Evolutionary conservation across 2,888 invertebrate species (phyloP).

Genomic region (Alsophila aescularia): DNA sequence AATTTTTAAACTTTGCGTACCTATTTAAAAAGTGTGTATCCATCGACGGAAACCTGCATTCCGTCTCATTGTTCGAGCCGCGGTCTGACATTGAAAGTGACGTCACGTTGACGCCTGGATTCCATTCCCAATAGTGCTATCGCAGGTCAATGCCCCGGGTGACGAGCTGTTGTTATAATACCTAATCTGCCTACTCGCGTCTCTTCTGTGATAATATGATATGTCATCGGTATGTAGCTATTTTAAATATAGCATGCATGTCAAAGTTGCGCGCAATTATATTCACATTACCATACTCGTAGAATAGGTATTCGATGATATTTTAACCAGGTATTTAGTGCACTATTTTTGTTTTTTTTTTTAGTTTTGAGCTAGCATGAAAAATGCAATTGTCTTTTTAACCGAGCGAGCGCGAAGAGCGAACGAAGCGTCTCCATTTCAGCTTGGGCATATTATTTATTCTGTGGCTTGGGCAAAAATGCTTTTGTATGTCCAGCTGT

Average conservation of each 20-base stretch:
- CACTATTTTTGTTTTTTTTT: no score
- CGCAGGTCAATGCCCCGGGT: conserved; percentile 23
- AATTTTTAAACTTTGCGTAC: conserved; percentile 6
- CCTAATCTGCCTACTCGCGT: conserved; percentile 2
- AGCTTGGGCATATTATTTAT: no score
- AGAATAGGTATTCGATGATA: no score
- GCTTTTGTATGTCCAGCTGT: no score
- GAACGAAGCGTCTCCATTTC: no score
- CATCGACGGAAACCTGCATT: conserved; percentile 21
- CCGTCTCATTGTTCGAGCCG: conserved; percentile 17
- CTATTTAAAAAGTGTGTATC: not conserved
- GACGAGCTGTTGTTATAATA: conserved; percentile 10
- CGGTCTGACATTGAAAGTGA: conserved; percentile 27
- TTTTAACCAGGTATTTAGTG: no score
- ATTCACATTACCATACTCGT: not conserved
- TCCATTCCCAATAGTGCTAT: conserved; percentile 24
- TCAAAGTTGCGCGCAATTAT: not conserved
- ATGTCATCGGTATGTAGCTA: conserved; percentile 7
- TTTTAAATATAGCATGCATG: conserved; percentile 4
- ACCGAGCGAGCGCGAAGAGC: no score
- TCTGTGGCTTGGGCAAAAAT: no score
- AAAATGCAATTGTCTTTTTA: no score
- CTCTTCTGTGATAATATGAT: conserved; percentile 11
- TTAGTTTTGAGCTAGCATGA: no score
- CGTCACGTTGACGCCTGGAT: conserved; percentile 25